These are phyloP conservation scores for Temnothorax unifasciatus DNA, from an alignment of 2,888 invertebrate genomes.

Conservation along the genomic window DNA sequence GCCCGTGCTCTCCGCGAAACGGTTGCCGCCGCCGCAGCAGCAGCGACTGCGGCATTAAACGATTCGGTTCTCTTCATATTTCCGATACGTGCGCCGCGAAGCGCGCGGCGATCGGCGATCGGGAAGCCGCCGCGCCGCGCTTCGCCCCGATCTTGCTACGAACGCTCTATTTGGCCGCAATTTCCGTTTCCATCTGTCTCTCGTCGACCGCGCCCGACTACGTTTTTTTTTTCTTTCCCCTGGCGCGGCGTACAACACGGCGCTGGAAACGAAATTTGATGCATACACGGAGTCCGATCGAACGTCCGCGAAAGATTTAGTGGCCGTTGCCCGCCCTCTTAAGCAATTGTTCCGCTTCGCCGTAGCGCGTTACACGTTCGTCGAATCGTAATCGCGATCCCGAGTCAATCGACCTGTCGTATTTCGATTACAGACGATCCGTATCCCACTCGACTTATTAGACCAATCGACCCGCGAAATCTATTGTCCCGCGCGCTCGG, in stretches of 20 bases:
- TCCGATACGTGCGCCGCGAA: conserved; percentile 55
- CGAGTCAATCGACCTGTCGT: conserved; percentile 40
- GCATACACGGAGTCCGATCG: conserved; percentile 64
- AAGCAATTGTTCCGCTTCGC: conserved; percentile 45
- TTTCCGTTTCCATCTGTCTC: conserved; percentile 73
- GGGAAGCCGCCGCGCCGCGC: not conserved
- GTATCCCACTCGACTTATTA: conserved; percentile 26
- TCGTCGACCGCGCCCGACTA: conserved; percentile 62
- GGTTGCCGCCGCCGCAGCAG: conserved; percentile 14
- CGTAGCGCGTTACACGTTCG: conserved; percentile 33
- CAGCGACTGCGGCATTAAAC: conserved; percentile 34
- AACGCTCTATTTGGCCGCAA: conserved; percentile 67
- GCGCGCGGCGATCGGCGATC: not conserved
- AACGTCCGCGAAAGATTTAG: conserved; percentile 54
- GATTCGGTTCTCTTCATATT: conserved; percentile 51
- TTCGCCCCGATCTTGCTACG: conserved; percentile 44
- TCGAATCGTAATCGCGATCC: conserved; percentile 41
- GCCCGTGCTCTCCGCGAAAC: conserved; percentile 17
- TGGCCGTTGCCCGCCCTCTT: conserved; percentile 5
- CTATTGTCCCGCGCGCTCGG: not conserved
- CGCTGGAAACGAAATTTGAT: conserved; percentile 68
- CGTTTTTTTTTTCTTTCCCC: conserved; percentile 31
- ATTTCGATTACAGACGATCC: conserved; percentile 47
- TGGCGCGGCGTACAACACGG: not conserved
- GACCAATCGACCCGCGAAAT: conserved; percentile 35